Conservation (phyloP, 2,888 invertebrate species). For the Lycocerus yunnanus region DNA sequence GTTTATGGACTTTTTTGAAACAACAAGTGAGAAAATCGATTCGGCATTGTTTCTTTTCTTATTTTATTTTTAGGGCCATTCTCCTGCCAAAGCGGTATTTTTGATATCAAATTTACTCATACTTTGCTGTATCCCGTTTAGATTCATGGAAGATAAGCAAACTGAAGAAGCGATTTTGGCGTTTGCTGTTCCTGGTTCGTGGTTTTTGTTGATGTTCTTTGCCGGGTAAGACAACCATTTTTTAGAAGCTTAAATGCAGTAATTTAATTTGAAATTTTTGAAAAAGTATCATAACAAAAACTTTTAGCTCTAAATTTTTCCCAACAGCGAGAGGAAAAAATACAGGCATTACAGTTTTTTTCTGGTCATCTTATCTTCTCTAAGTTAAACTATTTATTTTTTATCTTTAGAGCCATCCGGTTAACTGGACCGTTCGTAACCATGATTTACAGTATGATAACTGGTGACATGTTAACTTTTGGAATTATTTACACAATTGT, state of each 20-base stretch:
- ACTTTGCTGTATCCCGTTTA: constrained; percentile 86
- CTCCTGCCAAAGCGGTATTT: constrained; percentile 94
- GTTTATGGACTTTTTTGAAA: constrained; percentile 84
- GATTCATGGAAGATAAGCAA: constrained; percentile 72
- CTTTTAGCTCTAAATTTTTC: no score
- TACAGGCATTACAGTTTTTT: no score
- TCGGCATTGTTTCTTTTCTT: not conserved
- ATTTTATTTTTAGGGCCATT: constrained; percentile 74
- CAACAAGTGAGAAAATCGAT: constrained; percentile 71
- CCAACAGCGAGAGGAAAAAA: no score
- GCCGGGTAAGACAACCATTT: constrained; percentile 75
- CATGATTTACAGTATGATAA: constrained; percentile 99
- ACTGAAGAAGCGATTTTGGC: constrained; percentile 91
- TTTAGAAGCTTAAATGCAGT: not conserved
- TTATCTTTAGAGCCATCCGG: constrained; percentile 76
- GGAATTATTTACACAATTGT: constrained; percentile 96
- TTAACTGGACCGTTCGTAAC: constrained; percentile 98
- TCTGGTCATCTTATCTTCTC: no score
- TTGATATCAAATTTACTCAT: constrained; percentile 88
- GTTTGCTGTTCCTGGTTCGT: constrained; percentile 92
- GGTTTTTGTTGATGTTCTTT: constrained; percentile 98
- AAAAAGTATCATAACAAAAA: no score
- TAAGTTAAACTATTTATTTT: not conserved
- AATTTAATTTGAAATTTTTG: no score
- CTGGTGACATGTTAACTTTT: constrained; percentile 98